phyloP scores from a whole-genome alignment of 2,888 invertebrate species.

The Parnassius smintheus region DNA sequence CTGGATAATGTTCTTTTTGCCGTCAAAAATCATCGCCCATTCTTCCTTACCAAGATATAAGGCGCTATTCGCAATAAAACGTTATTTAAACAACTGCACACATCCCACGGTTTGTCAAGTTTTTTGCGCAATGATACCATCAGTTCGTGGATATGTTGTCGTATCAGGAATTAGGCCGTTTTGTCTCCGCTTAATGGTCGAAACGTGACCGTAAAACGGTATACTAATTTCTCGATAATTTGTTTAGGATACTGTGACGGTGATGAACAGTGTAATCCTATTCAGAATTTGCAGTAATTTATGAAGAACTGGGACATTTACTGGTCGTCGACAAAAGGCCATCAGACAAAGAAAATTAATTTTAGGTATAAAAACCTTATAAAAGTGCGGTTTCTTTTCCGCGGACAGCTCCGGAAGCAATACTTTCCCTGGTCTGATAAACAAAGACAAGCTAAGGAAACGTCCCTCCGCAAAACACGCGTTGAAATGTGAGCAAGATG shows the following conservation, averaged over 20 bases:
- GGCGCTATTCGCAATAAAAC: constrained; percentile 25
- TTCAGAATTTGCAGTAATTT: constrained; percentile 62
- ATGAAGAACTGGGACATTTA: constrained; percentile 49
- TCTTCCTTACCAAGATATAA: constrained; percentile 12
- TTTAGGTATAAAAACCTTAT: constrained; percentile 37
- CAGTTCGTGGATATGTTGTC: constrained; percentile 74
- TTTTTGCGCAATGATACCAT: constrained; percentile 79
- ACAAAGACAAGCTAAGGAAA: constrained; percentile 72
- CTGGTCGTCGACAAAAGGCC: constrained; percentile 14
- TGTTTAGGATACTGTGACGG: constrained; percentile 68
- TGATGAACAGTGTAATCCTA: constrained; percentile 59
- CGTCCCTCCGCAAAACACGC: constrained; percentile 42
- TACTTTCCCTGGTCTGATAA: constrained; percentile 66
- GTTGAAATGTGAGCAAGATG: constrained; percentile 60
- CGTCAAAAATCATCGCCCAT: constrained; percentile 7
- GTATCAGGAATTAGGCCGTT: constrained; percentile 74
- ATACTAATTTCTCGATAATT: constrained; percentile 71
- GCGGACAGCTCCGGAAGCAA: constrained; percentile 68
- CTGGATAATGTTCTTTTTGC: constrained; percentile 35
- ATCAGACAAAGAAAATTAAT: constrained; percentile 32
- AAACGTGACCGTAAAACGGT: constrained; percentile 73
- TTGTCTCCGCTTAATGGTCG: constrained; percentile 77
- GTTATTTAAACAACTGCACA: constrained; percentile 30
- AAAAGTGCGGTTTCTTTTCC: constrained; percentile 49
- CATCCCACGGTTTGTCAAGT: constrained; percentile 41